Base-by-base conservation (phyloP, 2,888 invertebrate species). In the Sycophila texana region DNA sequence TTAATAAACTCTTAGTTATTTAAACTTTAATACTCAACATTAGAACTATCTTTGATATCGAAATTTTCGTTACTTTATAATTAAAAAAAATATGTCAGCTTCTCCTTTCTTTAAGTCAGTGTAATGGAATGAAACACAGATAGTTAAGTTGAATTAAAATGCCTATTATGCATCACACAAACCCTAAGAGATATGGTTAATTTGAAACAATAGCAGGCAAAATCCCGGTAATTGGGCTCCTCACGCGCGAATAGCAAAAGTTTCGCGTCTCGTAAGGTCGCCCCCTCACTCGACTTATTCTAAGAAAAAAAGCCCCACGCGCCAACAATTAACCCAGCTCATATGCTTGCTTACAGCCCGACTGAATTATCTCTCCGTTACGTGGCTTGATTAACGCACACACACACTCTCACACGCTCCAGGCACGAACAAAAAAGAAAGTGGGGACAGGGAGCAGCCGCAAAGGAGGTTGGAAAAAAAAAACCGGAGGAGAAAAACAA, bases 291-390 rank as follows among this genome's bases (percentile, higher is more conserved):
- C 73, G 39, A 16, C 10, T 47, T 66, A 63, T 63, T 76, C 63
- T 70, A 63, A 76, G 76, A 58, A 74, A 58, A 49, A 74, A 66
- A 39, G n/a, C 18, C 53, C n/a, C 58, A 51, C 16, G 20, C 53
- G 18, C 30, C 61, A 51, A 72, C 80, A 76, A 80, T 80, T 80
- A 80, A 80, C 30, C 71, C 22, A 49, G 65, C 55, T 79, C 65
- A 49, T 72, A 70, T 26, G 55, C 75, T 63, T 67, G 71, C 66
- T 67, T 66, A 79, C 49, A 60, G 70, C 16, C 55, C 18, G 47
- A 53, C 63, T 55, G 57, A 61, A 71, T 80, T 72, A 77, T 67
- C 58, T 67, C 53, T 60, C n/a, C 30, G n/a, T 55, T 57, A 39
- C 47, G 66, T 14, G 47, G 67, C 71, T 75, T 70, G 71, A 79